These are phyloP conservation scores for Drosophila pallidifrons DNA, from an alignment of 1,140 invertebrate species.

Conservation along the genomic window DNA sequence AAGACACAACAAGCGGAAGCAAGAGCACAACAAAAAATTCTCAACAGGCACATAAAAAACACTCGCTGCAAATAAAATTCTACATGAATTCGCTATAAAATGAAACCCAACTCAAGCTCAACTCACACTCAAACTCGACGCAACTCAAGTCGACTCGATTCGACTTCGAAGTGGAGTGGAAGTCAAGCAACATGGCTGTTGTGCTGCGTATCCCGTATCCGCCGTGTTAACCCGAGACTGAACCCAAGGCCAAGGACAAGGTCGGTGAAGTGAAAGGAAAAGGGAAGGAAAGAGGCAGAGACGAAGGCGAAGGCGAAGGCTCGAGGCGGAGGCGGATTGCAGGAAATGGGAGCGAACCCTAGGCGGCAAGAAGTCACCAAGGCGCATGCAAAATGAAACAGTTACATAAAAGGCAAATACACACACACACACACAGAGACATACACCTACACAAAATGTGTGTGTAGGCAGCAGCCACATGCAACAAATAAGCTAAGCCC, in stretches of 20 bases:
- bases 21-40: conserved; percentile 2
- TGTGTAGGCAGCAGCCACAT: conserved; percentile 39
- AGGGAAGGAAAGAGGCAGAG: neutral
- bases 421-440: conserved; percentile 9
- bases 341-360: conserved; percentile 6
- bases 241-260: conserved; percentile 24
- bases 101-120: conserved; percentile 32
- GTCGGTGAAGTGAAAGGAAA: neutral
- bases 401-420: conserved; percentile 27
- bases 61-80: conserved; percentile 37
- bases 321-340: neutral
- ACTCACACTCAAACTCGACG: too few relatives aligned
- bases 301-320: too few relatives aligned
- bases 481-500: conserved; percentile 66
- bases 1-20: neutral
- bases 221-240: conserved; percentile 13
- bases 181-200: conserved; percentile 1
- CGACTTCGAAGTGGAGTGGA: too few relatives aligned
- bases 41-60: conserved; percentile 27
- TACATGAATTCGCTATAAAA: conserved; percentile 31
- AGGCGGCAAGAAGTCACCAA: conserved; percentile 46
- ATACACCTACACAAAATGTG: too few relatives aligned
- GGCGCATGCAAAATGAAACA: conserved; percentile 48
- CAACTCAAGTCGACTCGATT: too few relatives aligned
- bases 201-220: conserved; percentile 1